Evolutionary conservation across 2,113 vertebrate species (phyloP).

Genomic region (Tyto alba): DNA sequence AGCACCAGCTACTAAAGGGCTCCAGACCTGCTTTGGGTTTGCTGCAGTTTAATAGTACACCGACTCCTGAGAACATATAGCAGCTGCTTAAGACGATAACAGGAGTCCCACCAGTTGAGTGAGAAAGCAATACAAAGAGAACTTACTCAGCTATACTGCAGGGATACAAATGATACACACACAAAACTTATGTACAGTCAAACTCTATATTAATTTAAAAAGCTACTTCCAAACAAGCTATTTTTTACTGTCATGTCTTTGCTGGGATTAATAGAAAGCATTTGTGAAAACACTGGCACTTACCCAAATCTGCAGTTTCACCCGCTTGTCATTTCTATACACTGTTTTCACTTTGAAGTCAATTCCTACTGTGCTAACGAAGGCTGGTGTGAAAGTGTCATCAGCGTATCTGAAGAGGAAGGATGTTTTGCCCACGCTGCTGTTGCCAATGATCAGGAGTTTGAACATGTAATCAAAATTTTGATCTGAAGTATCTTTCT

Average conservation of each 20-base stretch:
- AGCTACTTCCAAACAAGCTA: background rate
- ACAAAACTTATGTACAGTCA: background rate
- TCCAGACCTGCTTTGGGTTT: background rate
- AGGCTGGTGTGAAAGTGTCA: slow-evolving; percentile 95
- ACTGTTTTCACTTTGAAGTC: slow-evolving; percentile 99
- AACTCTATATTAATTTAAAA: background rate
- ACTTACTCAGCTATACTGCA: background rate
- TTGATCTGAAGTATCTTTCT: slow-evolving; percentile 94
- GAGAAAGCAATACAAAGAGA: background rate
- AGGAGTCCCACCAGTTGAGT: background rate
- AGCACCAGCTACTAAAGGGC: background rate
- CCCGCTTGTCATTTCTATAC: slow-evolving; percentile 94
- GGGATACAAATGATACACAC: background rate
- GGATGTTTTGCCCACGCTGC: slow-evolving; percentile 96
- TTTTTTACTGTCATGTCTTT: background rate
- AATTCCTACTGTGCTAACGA: slow-evolving; percentile 96
- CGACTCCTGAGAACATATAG: background rate
- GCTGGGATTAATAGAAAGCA: background rate
- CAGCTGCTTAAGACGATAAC: background rate
- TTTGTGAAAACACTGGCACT: slow-evolving; percentile 46
- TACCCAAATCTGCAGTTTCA: slow-evolving; percentile 98
- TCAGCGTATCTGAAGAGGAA: slow-evolving; percentile 97
- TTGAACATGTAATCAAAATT: slow-evolving; percentile 99
- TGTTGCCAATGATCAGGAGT: slow-evolving; percentile 97
- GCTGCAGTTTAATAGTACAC: background rate